Conservation (phyloP, 2,113 vertebrate species). For the Gavialis gangeticus region DNA sequence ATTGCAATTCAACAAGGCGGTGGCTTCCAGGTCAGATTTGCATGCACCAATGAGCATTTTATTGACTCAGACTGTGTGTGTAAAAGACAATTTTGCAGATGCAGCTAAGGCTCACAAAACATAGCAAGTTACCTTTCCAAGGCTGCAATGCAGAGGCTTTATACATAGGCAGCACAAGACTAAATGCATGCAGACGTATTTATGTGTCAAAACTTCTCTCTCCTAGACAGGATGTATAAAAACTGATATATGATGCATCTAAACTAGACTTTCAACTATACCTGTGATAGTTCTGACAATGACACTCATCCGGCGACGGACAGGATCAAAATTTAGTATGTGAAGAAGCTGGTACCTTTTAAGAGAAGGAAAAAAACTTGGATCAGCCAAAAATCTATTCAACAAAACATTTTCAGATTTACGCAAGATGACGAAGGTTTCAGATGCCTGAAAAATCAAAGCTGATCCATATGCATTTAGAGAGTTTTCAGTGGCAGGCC, state of each 20-base stretch:
- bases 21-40: neutral
- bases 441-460: neutral
- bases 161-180: too few species aligned
- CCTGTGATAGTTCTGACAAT: slow-evolving; percentile 88
- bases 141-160: neutral
- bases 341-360: slow-evolving; percentile 93
- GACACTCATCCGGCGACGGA: slow-evolving; percentile 97
- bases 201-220: too few species aligned
- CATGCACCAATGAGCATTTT: neutral
- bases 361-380: neutral
- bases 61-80: neutral
- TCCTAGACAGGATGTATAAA: too few species aligned
- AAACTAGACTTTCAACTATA: slow-evolving; percentile 32
- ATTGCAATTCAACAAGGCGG: neutral
- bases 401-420: too few species aligned
- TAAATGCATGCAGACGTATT: neutral
- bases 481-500: neutral
- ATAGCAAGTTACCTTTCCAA: neutral
- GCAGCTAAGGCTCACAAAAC: neutral
- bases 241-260: fast-evolving
- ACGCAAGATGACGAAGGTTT: neutral
- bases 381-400: too few species aligned
- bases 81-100: neutral
- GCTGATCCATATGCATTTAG: neutral
- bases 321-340: slow-evolving; percentile 93